Percentiles rank a stretch among this genome's conserved stretches.
Conservation (phyloP, 2,797 vertebrate genomes). For the Sarcophilus harrisii region DNA sequence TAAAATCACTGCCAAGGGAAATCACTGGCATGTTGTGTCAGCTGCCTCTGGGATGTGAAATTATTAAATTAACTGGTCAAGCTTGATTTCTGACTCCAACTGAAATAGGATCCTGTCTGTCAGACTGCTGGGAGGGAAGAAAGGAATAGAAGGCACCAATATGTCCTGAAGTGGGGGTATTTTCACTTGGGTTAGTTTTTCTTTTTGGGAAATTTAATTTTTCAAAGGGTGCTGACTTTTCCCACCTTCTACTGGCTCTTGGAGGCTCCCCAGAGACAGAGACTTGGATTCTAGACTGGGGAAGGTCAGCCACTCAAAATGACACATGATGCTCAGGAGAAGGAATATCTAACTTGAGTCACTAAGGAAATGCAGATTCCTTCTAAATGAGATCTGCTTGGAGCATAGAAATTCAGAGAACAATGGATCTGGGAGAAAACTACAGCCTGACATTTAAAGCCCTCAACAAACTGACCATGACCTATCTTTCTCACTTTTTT, state of each 20-base stretch:
- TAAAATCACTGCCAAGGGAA: neutral
- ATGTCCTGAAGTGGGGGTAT: neutral
- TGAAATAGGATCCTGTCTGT: neutral
- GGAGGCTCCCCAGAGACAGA: neutral
- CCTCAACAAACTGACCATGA: neutral
- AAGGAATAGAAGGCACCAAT: too few relatives aligned
- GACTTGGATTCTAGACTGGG: neutral
- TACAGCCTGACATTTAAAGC: neutral
- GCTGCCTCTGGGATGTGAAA: neutral
- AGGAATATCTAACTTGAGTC: neutral
- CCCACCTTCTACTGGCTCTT: neutral
- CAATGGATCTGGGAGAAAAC: neutral
- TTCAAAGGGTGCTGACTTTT: neutral
- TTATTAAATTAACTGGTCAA: neutral
- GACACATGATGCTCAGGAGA: neutral
- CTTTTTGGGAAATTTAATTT: neutral
- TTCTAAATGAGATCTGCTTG: neutral
- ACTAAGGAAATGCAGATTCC: neutral
- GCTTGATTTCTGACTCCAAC: neutral
- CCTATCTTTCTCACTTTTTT: neutral
- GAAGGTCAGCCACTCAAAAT: neutral
- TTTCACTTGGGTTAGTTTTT: neutral
- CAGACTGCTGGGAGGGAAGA: constrained; percentile 4
- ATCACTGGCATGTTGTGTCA: neutral
- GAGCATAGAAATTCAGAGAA: neutral